Evolutionary conservation across 2,113 vertebrate genomes (phyloP).

Genomic region (Lagopus muta): DNA sequence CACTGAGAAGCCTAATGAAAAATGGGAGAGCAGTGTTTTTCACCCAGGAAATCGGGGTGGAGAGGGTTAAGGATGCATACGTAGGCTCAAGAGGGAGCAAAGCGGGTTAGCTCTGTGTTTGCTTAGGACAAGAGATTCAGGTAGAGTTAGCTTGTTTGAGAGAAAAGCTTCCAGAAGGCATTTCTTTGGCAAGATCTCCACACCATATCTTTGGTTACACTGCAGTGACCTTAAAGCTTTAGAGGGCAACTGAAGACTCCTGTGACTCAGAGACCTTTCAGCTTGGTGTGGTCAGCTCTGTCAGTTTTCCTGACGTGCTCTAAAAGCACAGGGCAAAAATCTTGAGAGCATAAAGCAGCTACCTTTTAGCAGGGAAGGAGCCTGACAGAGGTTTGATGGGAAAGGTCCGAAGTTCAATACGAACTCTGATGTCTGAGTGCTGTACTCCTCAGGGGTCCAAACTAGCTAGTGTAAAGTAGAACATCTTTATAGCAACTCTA

Average conservation of each 20-base stretch:
- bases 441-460: conserved; percentile 44
- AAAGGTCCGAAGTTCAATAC: conserved; percentile 51
- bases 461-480: conserved; percentile 47
- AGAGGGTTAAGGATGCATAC: conserved; percentile 15
- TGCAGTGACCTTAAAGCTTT: background rate
- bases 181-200: background rate
- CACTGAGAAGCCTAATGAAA: background rate
- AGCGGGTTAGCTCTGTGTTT: background rate
- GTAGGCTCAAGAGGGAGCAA: background rate
- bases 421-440: conserved; percentile 22
- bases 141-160: background rate
- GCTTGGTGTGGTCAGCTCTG: background rate
- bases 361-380: conserved; percentile 12
- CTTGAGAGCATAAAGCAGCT: background rate
- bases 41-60: background rate
- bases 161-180: background rate
- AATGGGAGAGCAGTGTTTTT: background rate
- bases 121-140: fast-evolving
- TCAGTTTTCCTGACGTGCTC: background rate
- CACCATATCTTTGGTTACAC: background rate
- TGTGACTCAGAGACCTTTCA: background rate
- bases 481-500: conserved; percentile 46
- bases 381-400: conserved; percentile 19
- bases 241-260: background rate
- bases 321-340: background rate